Evolutionary conservation across 2,113 vertebrate genomes (phyloP), one percentile per base, ranked within the genome.

Genomic region (Cyprinodon tularosa): DNA sequence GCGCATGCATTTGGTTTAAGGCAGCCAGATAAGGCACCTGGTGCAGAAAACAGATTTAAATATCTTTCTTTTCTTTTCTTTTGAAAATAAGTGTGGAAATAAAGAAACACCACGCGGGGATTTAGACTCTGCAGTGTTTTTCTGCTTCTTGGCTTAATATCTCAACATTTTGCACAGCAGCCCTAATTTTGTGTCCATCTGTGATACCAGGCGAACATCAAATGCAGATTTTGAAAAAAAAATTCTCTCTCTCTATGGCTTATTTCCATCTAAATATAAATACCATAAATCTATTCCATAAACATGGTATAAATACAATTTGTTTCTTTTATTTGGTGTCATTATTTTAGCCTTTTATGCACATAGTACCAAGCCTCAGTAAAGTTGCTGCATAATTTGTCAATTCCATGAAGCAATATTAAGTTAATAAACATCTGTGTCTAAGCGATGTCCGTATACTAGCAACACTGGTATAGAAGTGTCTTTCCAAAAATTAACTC

Each of bases 91-190:
- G 17, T 61, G 68, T 59, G 53, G 15, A 69, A 66, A 72, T 66
- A 78, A 85, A 77, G 44, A 73, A 60, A 29, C 77, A 76, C 62
- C 74, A 72, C 77, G 75, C 80, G 1, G 78, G 64, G 65, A 53
- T 62, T 86, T 65, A 73, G 68, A 53, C 7, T 3, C 59, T 71
- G 66, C 40, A 59, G 78, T 67, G 70, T 66, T 40, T 63, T 50
- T 69, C 47, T 36, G 61, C 72, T 79, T 62, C 53, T 71, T 68
- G 70, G 36, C 44, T 45, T 74, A 77, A 78, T 77, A 57, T 66
- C 39, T 67, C 22, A 36, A 12, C 8, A 57, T 69, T 74, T 47
- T 50, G 39, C 77, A 67, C 77, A 80, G 61, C 67, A 75, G 60
- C 70, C 2, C 36, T 72, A 48, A 50, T 50, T 82, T 66, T 75